Percentiles rank a stretch among this genome's conserved stretches.
These are phyloP conservation scores for Thymelicus lineola DNA, from an alignment of 2,888 invertebrate species.

Conservation along the genomic window DNA sequence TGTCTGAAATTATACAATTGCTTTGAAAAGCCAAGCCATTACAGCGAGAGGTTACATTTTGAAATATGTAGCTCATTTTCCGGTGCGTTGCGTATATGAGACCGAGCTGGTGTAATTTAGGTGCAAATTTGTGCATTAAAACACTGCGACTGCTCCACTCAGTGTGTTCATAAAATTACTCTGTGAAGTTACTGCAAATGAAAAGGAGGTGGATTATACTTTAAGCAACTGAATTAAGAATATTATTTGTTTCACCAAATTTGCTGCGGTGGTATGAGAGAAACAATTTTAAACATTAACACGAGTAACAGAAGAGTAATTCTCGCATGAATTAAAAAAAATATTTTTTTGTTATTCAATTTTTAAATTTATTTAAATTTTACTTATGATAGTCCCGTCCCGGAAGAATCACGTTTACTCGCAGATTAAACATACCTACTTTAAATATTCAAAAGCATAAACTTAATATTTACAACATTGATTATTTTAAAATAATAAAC, in stretches of 20 bases:
- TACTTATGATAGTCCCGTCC: no score
- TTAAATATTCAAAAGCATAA: no score
- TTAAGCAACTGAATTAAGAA: slow-evolving; percentile 2
- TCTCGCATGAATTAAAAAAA: no score
- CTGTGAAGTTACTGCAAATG: slow-evolving; percentile 7
- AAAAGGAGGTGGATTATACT: slow-evolving; percentile 10
- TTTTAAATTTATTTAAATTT: no score
- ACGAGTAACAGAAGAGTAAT: no score
- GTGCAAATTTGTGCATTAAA: slow-evolving; percentile 18
- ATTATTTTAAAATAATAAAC: no score
- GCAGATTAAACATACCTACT: no score
- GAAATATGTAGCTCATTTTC: slow-evolving; percentile 10
- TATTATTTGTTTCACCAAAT: background rate
- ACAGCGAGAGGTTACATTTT: slow-evolving; percentile 1
- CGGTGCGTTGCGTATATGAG: slow-evolving; percentile 2
- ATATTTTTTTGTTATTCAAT: no score
- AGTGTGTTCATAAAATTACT: slow-evolving; percentile 11
- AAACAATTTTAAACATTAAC: background rate
- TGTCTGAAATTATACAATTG: no score
- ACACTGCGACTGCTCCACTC: background rate
- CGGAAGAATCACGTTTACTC: no score
- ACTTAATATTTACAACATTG: no score
- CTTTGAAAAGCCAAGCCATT: background rate
- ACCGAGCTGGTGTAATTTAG: slow-evolving; percentile 8
- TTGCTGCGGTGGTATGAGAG: background rate